These are phyloP conservation scores for Mayetiola destructor DNA, from an alignment of 2,888 invertebrate genomes.

Conservation along the genomic window DNA sequence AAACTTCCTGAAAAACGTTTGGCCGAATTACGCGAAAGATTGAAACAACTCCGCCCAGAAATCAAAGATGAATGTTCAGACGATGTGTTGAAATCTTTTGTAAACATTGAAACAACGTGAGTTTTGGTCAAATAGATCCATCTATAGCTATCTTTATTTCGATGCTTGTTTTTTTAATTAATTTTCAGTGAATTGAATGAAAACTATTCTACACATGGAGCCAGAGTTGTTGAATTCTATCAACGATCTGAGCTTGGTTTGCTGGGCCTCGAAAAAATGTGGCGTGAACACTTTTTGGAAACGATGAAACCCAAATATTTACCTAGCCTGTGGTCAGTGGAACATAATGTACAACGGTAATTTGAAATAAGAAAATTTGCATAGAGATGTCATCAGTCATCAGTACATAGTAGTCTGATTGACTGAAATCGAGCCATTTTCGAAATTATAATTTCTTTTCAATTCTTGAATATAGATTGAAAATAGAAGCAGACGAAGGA, in stretches of 20 bases:
- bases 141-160: background rate
- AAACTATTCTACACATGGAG: slow-evolving; percentile 41
- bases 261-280: slow-evolving; percentile 50
- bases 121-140: too few relatives aligned
- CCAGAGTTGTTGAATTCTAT: slow-evolving; percentile 45
- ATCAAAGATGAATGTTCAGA: background rate
- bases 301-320: slow-evolving; percentile 56
- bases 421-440: background rate
- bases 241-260: slow-evolving; percentile 41
- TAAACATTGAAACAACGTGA: background rate
- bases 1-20: background rate
- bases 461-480: slow-evolving; percentile 35
- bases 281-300: slow-evolving; percentile 60
- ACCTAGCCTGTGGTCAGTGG: slow-evolving; percentile 62
- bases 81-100: background rate
- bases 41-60: background rate
- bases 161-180: slow-evolving; percentile 15
- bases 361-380: too few relatives aligned
- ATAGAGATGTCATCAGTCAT: too few relatives aligned
- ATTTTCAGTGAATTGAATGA: slow-evolving; percentile 35
- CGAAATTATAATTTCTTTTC: background rate
- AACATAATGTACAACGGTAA: slow-evolving; percentile 51
- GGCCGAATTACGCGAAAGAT: background rate
- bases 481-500: slow-evolving; percentile 40
- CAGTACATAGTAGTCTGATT: background rate